Evolutionary conservation across 1,140 invertebrate genomes (phyloP).

Genomic region (Temnothorax curvispinosus): DNA sequence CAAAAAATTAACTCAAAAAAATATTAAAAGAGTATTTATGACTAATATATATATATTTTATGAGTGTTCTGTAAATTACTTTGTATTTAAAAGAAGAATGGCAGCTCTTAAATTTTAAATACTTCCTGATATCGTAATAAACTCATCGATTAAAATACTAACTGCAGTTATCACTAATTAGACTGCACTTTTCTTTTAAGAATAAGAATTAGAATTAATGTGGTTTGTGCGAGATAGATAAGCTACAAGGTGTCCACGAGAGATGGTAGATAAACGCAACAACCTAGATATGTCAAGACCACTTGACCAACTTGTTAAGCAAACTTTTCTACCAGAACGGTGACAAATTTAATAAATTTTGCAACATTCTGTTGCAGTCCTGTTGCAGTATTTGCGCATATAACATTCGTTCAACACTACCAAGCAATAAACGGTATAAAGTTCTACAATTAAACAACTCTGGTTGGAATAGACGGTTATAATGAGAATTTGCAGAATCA

Average conservation of each 20-base stretch:
- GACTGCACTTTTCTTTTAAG: background rate
- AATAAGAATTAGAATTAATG: background rate
- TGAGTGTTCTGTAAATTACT: background rate
- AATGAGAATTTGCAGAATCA: conserved; percentile 4
- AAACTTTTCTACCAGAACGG: conserved; percentile 36
- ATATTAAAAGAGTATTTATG: background rate
- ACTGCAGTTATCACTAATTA: background rate
- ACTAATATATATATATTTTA: background rate
- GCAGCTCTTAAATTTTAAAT: background rate
- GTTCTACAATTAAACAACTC: conserved; percentile 23
- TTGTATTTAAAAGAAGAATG: background rate
- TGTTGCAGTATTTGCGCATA: conserved; percentile 17
- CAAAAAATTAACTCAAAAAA: background rate
- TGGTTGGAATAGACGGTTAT: background rate
- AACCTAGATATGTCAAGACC: conserved; percentile 16
- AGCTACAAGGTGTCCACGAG: no score
- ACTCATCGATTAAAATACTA: background rate
- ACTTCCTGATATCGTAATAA: background rate
- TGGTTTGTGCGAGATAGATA: background rate
- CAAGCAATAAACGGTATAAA: conserved; percentile 4
- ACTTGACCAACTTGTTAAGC: conserved; percentile 37
- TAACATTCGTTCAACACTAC: background rate
- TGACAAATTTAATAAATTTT: conserved; percentile 36
- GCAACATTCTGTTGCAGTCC: conserved; percentile 1
- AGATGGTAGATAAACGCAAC: background rate